Evolutionary conservation across 2,113 vertebrate genomes (phyloP).

Genomic region (Nymphicus hollandicus): DNA sequence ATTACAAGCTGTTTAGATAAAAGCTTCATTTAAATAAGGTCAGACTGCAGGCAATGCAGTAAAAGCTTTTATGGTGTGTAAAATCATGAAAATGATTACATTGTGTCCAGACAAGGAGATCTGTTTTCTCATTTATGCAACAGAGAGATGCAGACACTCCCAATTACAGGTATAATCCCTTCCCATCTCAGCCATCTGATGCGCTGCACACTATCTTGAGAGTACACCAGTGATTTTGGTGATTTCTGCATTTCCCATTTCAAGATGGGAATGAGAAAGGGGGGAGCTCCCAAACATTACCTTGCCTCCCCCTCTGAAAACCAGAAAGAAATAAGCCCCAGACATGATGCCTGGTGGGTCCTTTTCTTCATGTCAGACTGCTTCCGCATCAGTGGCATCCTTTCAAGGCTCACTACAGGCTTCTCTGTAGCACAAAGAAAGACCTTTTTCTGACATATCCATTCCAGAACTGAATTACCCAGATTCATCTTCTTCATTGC

Average conservation of each 20-base stretch:
- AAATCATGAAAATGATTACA: neutral
- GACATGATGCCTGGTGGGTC: rapidly evolving
- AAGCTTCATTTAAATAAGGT: constrained; percentile 9
- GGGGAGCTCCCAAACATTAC: neutral
- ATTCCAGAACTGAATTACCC: neutral
- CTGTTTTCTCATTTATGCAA: neutral
- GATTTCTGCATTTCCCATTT: neutral
- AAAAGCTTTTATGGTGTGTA: neutral
- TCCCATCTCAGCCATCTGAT: neutral
- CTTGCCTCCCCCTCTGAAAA: rapidly evolving
- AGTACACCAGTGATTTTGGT: neutral
- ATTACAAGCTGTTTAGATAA: neutral
- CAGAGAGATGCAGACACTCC: neutral
- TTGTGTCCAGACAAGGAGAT: neutral
- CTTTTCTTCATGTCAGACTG: neutral
- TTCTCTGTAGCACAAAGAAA: neutral
- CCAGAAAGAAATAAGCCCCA: neutral
- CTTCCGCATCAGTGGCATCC: too few relatives aligned
- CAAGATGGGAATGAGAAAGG: neutral
- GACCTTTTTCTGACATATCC: neutral
- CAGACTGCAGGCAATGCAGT: neutral
- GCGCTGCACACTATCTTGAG: rapidly evolving
- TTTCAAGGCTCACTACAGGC: neutral
- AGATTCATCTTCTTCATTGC: neutral
- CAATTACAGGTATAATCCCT: neutral